phyloP scores from a whole-genome alignment of 1,140 invertebrate genomes.

The Pinna nobilis region DNA sequence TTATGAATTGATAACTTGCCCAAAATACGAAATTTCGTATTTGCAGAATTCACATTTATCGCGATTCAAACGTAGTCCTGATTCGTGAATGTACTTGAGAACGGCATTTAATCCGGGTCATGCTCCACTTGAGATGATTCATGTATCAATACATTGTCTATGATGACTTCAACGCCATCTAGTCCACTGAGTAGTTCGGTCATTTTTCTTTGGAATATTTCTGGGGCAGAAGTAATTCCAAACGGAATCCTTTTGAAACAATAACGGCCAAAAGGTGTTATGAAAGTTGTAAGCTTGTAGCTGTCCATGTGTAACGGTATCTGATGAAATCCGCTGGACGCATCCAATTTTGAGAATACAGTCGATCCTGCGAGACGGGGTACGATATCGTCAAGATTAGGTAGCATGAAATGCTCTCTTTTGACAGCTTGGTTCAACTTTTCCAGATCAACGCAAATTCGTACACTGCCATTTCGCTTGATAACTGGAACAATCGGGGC shows the following conservation, averaged over 20 bases:
- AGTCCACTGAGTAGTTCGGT: background rate
- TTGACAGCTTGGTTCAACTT: conserved; percentile 39
- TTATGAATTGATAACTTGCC: conserved; percentile 48
- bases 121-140: conserved; percentile 21
- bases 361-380: conserved; percentile 25
- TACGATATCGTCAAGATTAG: conserved; percentile 38
- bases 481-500: conserved; percentile 56
- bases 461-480: conserved; percentile 32
- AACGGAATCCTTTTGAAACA: conserved; percentile 38
- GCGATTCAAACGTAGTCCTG: conserved; percentile 72
- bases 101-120: conserved; percentile 10
- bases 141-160: conserved; percentile 27
- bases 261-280: conserved; percentile 40
- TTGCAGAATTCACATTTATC: conserved; percentile 73
- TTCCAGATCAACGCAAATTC: conserved; percentile 48
- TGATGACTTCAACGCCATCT: conserved; percentile 23
- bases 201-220: conserved; percentile 20
- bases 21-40: conserved; percentile 42
- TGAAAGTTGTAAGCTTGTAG: conserved; percentile 42
- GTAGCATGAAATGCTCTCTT: conserved; percentile 34
- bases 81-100: background rate
- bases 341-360: conserved; percentile 35
- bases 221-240: conserved; percentile 40
- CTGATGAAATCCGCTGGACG: conserved; percentile 23
- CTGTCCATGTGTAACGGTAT: conserved; percentile 8